Base-by-base conservation (phyloP, 53 echinoderm and acorn worm species). In the Glandiceps talaboti region DNA sequence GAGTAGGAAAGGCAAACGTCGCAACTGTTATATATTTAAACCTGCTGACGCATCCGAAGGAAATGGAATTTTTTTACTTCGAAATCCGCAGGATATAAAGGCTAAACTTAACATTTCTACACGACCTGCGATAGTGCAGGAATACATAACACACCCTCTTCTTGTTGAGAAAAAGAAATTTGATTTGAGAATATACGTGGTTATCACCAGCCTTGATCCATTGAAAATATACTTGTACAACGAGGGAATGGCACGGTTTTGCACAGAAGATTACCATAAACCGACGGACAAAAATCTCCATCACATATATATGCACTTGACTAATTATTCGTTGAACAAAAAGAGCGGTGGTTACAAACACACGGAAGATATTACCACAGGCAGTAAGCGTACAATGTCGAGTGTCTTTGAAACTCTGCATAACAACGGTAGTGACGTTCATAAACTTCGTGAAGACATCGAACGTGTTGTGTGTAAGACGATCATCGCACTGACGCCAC, bases 301-400 rank as follows among this genome's bases (percentile, higher is more conserved):
- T 81, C 88, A 90, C 79, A 83, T 90, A 1, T 93, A 88, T 81
- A 93, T 93, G 94, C 94, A 93, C 74, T 73, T 93, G 64, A 93
- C 94, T 0, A 93, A 93, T 81, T 93, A 93, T 80, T 90, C 94
- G 12, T 88, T 93, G 73, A 93, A 93, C 81, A 93, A 90, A 80
- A 74, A 76, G 80, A 93, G 90, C 80, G 82, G 84, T 1, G 80
- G 32, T 28, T 93, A 80, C 33, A 79, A 90, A 75, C 94, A 90
- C 79, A 90, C 90, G 1, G 83, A 93, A 72, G 33, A 84, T 14
- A 82, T 82, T 10, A 90, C 90, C 79, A 83, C 88, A 14, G 94
- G 94, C 33, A 90, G 90, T 82, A 93, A 93, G 76, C 82, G 94
- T 1, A 93, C 94, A 0, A 82, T 90, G 82, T 86, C 64, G 33